A percentile compares a stretch with the other conserved stretches of the same genome.
Conservation (phyloP, 2,888 invertebrate species). For the Cerceris ruficornis region DNA sequence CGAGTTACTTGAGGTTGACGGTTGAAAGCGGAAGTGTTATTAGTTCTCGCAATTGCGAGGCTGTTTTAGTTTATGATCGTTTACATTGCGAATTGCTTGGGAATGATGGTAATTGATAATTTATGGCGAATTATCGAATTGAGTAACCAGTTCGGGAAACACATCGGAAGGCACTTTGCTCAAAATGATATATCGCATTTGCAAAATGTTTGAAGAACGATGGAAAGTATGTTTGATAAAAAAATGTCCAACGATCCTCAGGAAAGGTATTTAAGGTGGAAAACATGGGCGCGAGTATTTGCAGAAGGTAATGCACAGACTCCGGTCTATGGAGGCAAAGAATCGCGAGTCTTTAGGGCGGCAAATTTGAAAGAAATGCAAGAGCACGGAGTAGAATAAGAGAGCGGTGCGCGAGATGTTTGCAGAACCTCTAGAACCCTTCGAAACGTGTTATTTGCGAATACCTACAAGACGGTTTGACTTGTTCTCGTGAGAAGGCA, state of each 20-base stretch:
- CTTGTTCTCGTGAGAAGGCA: constrained; percentile 65
- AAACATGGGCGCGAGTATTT: constrained; percentile 13
- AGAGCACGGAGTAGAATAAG: constrained; percentile 47
- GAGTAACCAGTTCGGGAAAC: neutral
- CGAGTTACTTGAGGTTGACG: neutral
- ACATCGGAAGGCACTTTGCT: no score
- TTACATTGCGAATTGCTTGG: no score
- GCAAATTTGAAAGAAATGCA: constrained; percentile 54
- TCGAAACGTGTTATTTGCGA: constrained; percentile 69
- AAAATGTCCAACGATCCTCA: no score
- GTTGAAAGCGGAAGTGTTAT: neutral
- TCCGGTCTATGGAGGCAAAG: constrained; percentile 1
- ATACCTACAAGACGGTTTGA: constrained; percentile 63
- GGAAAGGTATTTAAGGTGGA: neutral
- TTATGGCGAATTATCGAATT: neutral
- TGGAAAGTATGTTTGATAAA: neutral
- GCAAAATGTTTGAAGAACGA: neutral
- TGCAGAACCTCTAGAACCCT: constrained; percentile 64
- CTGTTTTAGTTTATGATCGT: no score
- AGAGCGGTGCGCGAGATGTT: constrained; percentile 65
- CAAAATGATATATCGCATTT: no score
- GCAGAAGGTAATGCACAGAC: constrained; percentile 7
- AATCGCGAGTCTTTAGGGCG: constrained; percentile 22
- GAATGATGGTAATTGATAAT: neutral
- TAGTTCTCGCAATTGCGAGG: no score